Evolutionary conservation across 1,140 invertebrate species (phyloP), one percentile per base, ranked within the genome.

Genomic region (Anthonomus grandis): DNA sequence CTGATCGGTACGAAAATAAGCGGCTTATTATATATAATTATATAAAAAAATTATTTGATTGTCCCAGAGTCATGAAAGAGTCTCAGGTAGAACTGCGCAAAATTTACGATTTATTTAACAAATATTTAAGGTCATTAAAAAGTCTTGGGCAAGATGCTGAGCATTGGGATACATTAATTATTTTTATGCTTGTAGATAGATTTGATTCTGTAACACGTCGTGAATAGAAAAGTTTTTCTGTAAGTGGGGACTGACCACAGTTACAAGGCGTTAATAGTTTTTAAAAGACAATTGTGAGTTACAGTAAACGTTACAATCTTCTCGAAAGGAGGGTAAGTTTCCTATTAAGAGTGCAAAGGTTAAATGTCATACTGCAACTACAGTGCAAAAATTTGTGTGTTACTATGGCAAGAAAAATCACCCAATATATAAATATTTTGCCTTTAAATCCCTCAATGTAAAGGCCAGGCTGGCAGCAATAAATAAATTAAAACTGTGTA

Each of bases 261-360:
- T 47, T 47, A 10, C 1, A 5, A n/a, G 44, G 31, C 15, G 44
- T 27, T 6, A 47, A 47, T 47, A 12, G 4, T 47, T 47, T 47
- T 47, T 47, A 47, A 47, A 47, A 25, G 4, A n/a, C 12, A 47
- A 47, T 27, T 47, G 44, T 17, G 44, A 47, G 18, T 27, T 47
- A 15, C 31, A 27, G 25, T 23, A 47, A 31, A 47, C 25, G 19
- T 47, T 47, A 27, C 23, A 47, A 47, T 22, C 3, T 22, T 17
- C 42, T 8, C n/a, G n/a, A n/a, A n/a, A n/a, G n/a, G n/a, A n/a
- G n/a, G n/a, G n/a, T n/a, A n/a, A n/a, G n/a, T n/a, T 23, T n/a
- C n/a, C n/a, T n/a, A n/a, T n/a, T n/a, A n/a, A n/a, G n/a, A n/a
- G n/a, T n/a, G n/a, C n/a, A n/a, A n/a, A n/a, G n/a, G n/a, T n/a